These are phyloP conservation scores for Halcyon chelicuti DNA, from an alignment of 2,797 vertebrate species.

Conservation along the genomic window DNA sequence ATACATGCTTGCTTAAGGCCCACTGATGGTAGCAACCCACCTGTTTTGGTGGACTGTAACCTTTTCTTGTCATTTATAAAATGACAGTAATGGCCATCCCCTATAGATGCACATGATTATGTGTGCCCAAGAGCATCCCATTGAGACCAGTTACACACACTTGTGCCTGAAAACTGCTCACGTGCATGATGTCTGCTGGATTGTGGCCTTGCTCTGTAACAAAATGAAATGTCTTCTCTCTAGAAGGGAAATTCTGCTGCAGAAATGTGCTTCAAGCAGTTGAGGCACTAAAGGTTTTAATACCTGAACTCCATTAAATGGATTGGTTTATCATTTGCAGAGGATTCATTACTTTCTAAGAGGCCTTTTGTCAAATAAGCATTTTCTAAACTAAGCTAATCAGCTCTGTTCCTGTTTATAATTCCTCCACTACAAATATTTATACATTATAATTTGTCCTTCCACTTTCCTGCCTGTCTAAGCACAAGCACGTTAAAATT, in stretches of 20 bases:
- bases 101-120: accelerated
- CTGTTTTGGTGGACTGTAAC: neutral
- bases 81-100: neutral
- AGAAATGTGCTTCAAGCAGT: neutral
- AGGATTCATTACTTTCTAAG: constrained; percentile 55
- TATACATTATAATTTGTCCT: constrained; percentile 31
- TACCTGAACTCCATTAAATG: neutral
- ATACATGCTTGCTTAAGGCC: neutral
- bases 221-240: neutral
- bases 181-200: neutral
- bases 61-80: neutral
- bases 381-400: constrained; percentile 44
- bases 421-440: constrained; percentile 56
- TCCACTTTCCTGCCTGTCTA: constrained; percentile 23
- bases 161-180: neutral
- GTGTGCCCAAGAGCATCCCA: neutral
- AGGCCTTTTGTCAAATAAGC: constrained; percentile 52
- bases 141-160: neutral
- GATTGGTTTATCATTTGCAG: constrained; percentile 48
- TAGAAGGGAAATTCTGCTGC: neutral
- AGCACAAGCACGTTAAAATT: neutral
- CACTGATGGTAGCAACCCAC: neutral
- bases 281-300: constrained; percentile 45
- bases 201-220: neutral
- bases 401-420: constrained; percentile 38